Conservation (phyloP, 2,888 invertebrate species). For the Tuta absoluta region DNA sequence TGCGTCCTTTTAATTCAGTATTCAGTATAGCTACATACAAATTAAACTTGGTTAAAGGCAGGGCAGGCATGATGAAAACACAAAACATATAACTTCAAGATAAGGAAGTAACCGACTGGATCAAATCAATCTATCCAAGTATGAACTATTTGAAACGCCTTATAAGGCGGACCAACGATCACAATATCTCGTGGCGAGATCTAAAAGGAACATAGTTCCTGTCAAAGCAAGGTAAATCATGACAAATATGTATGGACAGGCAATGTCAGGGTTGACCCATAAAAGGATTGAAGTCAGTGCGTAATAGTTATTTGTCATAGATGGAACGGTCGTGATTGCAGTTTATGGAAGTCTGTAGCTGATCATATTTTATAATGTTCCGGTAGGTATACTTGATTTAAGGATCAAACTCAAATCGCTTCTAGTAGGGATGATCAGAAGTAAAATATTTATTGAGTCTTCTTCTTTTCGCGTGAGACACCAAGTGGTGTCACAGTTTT, state of each 20-base stretch:
- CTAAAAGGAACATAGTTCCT: conserved; percentile 28
- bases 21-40: not conserved
- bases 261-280: conserved; percentile 21
- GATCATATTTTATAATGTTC: not conserved
- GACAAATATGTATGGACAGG: conserved; percentile 21
- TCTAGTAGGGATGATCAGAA: no score
- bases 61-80: not conserved
- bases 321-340: conserved; percentile 16
- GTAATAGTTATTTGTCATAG: conserved; percentile 8
- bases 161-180: conserved; percentile 8
- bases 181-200: conserved; percentile 21
- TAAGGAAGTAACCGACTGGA: conserved; percentile 12
- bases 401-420: not conserved
- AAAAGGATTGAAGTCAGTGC: conserved; percentile 14
- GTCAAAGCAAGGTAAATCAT: conserved; percentile 25
- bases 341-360: conserved; percentile 9
- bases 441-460: no score
- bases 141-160: conserved; percentile 16
- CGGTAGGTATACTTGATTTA: not conserved
- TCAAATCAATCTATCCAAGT: conserved; percentile 21
- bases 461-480: no score
- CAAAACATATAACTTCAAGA: conserved; percentile 1
- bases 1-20: not conserved
- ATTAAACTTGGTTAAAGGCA: not conserved
- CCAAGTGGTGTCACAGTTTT: no score